These are phyloP conservation scores for Parthenolecanium corni DNA, from an alignment of 2,888 invertebrate species.

Conservation along the genomic window DNA sequence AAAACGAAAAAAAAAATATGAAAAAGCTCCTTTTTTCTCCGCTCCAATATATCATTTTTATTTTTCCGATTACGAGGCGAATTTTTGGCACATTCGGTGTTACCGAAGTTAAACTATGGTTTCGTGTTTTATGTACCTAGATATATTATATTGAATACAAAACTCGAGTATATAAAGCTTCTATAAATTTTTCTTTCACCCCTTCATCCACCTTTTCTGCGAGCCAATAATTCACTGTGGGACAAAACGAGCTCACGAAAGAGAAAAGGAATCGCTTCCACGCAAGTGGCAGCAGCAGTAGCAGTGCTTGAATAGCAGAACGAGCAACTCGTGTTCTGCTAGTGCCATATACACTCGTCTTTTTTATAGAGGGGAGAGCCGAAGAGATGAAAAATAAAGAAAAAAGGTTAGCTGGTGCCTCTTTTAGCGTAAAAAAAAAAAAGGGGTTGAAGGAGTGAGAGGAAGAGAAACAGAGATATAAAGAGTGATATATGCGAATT, in stretches of 20 bases:
- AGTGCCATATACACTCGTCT: conserved; percentile 10
- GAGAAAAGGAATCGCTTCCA: neutral
- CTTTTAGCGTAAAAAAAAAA: too few relatives aligned
- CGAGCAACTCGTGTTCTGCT: conserved; percentile 8
- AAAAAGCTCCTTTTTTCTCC: too few relatives aligned
- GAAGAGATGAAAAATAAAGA: too few relatives aligned
- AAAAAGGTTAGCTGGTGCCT: too few relatives aligned
- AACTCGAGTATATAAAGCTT: conserved; percentile 13
- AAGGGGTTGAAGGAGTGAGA: neutral
- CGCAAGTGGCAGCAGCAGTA: too few relatives aligned
- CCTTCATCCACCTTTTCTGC: conserved; percentile 1
- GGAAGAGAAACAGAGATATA: neutral
- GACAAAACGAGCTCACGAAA: conserved; percentile 12
- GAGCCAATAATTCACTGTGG: conserved; percentile 12
- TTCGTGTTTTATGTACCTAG: too few relatives aligned
- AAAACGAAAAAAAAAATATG: too few relatives aligned
- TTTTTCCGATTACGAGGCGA: conserved; percentile 22
- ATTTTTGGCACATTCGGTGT: conserved; percentile 17
- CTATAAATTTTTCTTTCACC: conserved; percentile 22
- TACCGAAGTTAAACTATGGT: too few relatives aligned
- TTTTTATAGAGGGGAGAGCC: too few relatives aligned
- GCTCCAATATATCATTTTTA: too few relatives aligned
- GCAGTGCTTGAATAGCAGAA: too few relatives aligned
- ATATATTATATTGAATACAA: too few relatives aligned
- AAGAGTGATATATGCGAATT: conserved; percentile 25